Evolutionary conservation across 2,888 invertebrate species (phyloP).

Genomic region (Miltochrista miniata): DNA sequence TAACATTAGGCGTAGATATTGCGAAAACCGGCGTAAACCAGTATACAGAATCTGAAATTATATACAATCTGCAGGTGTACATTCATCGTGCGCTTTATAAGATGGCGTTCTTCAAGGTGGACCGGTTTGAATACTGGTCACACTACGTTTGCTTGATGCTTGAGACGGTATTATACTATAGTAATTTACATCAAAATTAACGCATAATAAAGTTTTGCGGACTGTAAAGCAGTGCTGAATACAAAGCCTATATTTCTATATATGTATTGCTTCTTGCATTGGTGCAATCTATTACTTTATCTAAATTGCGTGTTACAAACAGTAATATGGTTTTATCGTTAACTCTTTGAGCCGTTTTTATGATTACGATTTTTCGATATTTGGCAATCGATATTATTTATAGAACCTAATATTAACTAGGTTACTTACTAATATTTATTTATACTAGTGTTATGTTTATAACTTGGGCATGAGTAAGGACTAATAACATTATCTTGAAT

Average conservation of each 20-base stretch:
- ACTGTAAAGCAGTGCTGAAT: background rate
- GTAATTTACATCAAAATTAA: conserved; percentile 24
- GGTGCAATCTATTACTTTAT: background rate
- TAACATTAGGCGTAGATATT: conserved; percentile 62
- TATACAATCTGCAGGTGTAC: conserved; percentile 58
- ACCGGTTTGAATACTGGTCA: conserved; percentile 61
- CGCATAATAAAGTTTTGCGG: conserved; percentile 23
- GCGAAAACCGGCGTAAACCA: conserved; percentile 56
- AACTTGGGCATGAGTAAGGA: too few species aligned
- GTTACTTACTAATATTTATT: too few species aligned
- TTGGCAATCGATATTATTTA: background rate
- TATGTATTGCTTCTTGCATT: background rate
- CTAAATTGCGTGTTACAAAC: background rate
- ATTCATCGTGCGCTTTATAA: conserved; percentile 51
- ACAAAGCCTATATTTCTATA: background rate
- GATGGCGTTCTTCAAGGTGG: conserved; percentile 67
- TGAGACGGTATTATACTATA: conserved; percentile 38
- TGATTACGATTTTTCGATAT: background rate
- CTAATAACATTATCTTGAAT: too few species aligned
- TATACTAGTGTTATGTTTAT: too few species aligned
- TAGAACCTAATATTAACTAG: background rate
- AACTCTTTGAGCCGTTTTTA: background rate
- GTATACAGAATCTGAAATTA: conserved; percentile 58
- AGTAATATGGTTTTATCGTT: too few species aligned
- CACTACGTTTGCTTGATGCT: conserved; percentile 50